A percentile compares a stretch with the other conserved stretches of the same genome.
Conservation (phyloP, 2,888 invertebrate species). For the Rhingia campestris region DNA sequence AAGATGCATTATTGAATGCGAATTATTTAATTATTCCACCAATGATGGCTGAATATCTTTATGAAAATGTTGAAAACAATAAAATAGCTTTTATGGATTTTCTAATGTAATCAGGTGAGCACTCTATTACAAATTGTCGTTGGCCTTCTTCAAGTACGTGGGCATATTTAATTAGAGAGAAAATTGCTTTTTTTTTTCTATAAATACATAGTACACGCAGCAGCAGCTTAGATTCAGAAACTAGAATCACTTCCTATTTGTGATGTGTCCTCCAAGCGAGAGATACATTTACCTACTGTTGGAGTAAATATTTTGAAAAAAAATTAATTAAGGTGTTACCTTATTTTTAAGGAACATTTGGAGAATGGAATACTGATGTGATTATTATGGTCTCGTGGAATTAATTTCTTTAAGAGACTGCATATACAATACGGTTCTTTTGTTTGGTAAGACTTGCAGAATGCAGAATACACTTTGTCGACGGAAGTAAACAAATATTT, state of each 20-base stretch:
- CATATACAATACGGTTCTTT: too few relatives aligned
- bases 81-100: constrained; percentile 25
- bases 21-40: neutral
- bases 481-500: too few relatives aligned
- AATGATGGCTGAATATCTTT: neutral
- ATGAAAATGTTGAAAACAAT: neutral
- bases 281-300: neutral
- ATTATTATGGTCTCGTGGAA: neutral
- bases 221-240: neutral
- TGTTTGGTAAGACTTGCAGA: too few relatives aligned
- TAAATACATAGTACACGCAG: constrained; percentile 2
- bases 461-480: too few relatives aligned
- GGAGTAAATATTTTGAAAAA: neutral
- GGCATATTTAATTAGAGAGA: constrained; percentile 60
- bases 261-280: neutral
- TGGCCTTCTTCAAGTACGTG: constrained; percentile 65
- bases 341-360: neutral
- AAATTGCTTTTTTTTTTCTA: constrained; percentile 12
- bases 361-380: neutral
- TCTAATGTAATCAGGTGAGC: constrained; percentile 8
- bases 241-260: constrained; percentile 4
- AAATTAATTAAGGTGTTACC: neutral
- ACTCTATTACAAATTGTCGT: constrained; percentile 26
- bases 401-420: neutral
- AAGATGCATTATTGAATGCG: constrained; percentile 7